A percentile compares a stretch with the other conserved stretches of the same genome.
Conservation (phyloP, 2,113 vertebrate genomes). For the Triplophysa rosa region DNA sequence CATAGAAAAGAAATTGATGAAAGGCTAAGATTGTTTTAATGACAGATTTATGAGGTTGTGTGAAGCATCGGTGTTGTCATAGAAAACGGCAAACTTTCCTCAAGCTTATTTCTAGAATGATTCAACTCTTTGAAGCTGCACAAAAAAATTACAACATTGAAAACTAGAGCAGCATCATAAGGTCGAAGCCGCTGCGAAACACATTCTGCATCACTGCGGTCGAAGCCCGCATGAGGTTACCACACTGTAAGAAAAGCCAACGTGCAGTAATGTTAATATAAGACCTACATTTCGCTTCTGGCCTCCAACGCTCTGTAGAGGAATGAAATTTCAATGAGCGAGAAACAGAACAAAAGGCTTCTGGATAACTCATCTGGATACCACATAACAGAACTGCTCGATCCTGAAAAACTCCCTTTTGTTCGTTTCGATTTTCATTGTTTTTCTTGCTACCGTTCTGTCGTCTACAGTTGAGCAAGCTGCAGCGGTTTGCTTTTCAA, state of each 20-base stretch:
- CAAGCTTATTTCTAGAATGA: background rate
- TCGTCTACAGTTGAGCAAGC: conserved; percentile 13
- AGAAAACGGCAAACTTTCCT: background rate
- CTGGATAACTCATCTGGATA: conserved; percentile 59
- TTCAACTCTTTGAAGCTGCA: conserved; percentile 23
- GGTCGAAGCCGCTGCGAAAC: conserved; percentile 37
- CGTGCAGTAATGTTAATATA: conserved; percentile 14
- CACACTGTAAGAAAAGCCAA: conserved; percentile 47
- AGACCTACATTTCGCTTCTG: conserved; percentile 39
- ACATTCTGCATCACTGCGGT: conserved; percentile 49
- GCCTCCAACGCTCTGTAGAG: conserved; percentile 28
- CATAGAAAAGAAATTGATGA: too few species aligned
- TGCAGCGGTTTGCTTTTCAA: conserved; percentile 21
- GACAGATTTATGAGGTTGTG: conserved; percentile 1
- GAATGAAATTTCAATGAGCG: conserved; percentile 1
- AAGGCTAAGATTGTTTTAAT: background rate
- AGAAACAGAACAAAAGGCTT: conserved; percentile 12
- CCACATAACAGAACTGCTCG: conserved; percentile 56
- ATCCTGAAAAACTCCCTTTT: conserved; percentile 57
- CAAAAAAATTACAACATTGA: conserved; percentile 18
- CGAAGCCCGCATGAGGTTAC: conserved; percentile 41
- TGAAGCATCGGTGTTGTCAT: background rate
- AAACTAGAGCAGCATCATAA: conserved; percentile 32
- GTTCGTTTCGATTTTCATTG: conserved; percentile 54
- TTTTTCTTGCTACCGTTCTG: conserved; percentile 46